These are phyloP conservation scores for Pseudochromis fuscus DNA, from an alignment of 2,797 vertebrate genomes.

Conservation along the genomic window DNA sequence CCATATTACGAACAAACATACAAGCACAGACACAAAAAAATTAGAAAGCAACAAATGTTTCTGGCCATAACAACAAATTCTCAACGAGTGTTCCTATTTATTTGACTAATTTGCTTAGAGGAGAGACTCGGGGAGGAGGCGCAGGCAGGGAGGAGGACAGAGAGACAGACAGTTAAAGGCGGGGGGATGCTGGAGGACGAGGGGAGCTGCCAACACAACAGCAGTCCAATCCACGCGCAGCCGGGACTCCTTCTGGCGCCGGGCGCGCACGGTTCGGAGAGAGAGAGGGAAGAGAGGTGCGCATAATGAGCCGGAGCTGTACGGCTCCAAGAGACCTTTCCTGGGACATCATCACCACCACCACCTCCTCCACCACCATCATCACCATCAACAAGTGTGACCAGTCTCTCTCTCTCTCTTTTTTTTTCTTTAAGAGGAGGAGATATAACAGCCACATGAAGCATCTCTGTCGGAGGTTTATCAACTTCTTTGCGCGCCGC, in stretches of 20 bases:
- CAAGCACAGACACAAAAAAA: no score
- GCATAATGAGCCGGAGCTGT: conserved; percentile 25
- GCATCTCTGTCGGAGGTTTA: background rate
- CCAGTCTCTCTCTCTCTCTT: no score
- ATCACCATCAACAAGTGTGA: conserved; percentile 57
- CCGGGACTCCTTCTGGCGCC: conserved; percentile 49
- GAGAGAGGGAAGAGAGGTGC: background rate
- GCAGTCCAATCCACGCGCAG: conserved; percentile 46
- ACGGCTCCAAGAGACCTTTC: conserved; percentile 12
- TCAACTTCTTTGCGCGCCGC: conserved; percentile 23
- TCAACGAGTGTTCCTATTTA: background rate
- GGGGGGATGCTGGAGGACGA: conserved; percentile 1
- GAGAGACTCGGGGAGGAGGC: background rate
- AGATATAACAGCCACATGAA: background rate
- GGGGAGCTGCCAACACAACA: conserved; percentile 34
- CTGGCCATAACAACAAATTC: no score
- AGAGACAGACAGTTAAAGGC: background rate
- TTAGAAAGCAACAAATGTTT: no score
- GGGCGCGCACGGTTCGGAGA: conserved; percentile 27
- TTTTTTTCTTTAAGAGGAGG: no score
- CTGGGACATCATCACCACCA: background rate
- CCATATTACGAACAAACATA: no score
- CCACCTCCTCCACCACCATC: background rate
- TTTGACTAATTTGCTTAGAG: conserved; percentile 13
- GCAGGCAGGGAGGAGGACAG: conserved; percentile 2